Conservation (phyloP, 2,797 vertebrate genomes). For the Uromys caudimaculatus region DNA sequence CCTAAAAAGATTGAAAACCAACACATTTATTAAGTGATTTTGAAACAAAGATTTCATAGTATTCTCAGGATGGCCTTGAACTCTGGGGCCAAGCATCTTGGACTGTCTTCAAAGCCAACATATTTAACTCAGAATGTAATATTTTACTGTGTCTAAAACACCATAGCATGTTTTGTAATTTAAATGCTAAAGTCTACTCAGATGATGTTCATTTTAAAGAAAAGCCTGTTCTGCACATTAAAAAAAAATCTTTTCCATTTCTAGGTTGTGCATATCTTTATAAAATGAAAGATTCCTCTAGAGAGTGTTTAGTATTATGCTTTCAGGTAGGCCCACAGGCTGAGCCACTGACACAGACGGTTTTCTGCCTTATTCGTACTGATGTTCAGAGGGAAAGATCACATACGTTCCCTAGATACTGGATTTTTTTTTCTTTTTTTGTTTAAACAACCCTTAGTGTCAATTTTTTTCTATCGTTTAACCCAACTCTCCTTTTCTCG, state of each 20-base stretch:
- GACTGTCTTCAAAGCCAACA: not conserved
- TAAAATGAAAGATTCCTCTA: conserved; percentile 27
- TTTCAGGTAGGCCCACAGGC: conserved; percentile 26
- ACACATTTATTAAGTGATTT: not conserved
- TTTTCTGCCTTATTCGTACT: conserved; percentile 49
- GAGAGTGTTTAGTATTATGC: not conserved
- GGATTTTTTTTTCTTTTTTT: conserved; percentile 48
- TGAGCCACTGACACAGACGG: conserved; percentile 61
- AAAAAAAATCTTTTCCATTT: not conserved
- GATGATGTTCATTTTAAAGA: not conserved
- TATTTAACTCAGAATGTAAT: not conserved
- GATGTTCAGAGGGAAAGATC: conserved; percentile 63
- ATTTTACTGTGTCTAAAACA: not conserved
- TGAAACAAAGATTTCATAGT: not conserved
- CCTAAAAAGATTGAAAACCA: not conserved
- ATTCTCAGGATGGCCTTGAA: not conserved
- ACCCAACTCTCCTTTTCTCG: conserved; percentile 59
- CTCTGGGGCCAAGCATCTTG: fast-evolving
- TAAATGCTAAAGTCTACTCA: not conserved
- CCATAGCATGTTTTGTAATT: not conserved
- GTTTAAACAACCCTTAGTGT: conserved; percentile 72
- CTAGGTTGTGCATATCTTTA: not conserved
- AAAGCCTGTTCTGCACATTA: not conserved
- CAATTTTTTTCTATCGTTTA: conserved; percentile 72
- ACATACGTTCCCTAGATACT: conserved; percentile 57